Evolutionary conservation across 2,888 invertebrate species (phyloP).

Genomic region (Pardosa pseudoannulata): DNA sequence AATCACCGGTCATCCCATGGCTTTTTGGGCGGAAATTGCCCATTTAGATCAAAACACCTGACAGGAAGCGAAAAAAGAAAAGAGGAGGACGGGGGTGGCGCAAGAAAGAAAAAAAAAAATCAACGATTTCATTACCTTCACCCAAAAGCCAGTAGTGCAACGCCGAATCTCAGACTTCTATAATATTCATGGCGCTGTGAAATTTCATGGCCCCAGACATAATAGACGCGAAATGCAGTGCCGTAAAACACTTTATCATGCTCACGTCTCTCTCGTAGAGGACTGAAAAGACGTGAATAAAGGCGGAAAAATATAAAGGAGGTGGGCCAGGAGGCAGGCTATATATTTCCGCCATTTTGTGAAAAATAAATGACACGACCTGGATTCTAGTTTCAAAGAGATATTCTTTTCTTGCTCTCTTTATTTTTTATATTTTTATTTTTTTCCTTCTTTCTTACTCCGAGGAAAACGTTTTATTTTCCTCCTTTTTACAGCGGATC

Average conservation of each 20-base stretch:
- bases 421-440: too few species aligned
- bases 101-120: too few species aligned
- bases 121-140: background rate
- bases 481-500: conserved; percentile 30
- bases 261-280: conserved; percentile 42
- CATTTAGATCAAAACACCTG: background rate
- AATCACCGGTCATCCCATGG: background rate
- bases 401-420: conserved; percentile 18
- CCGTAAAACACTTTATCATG: conserved; percentile 44
- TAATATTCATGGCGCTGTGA: conserved; percentile 60
- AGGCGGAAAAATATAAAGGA: conserved; percentile 25
- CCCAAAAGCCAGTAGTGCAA: background rate
- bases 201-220: conserved; percentile 50
- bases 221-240: conserved; percentile 27
- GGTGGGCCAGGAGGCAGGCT: conserved; percentile 37
- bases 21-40: background rate
- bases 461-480: conserved; percentile 56
- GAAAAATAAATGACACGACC: conserved; percentile 68
- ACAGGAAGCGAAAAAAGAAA: background rate
- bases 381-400: conserved; percentile 61
- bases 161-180: conserved; percentile 4
- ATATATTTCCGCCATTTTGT: conserved; percentile 67
- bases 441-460: too few species aligned
- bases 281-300: conserved; percentile 46
- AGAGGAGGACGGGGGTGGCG: too few species aligned